A percentile compares a stretch with the other conserved stretches of the same genome.
Conservation (phyloP, 2,113 vertebrate species). For the Climacteris rufus region DNA sequence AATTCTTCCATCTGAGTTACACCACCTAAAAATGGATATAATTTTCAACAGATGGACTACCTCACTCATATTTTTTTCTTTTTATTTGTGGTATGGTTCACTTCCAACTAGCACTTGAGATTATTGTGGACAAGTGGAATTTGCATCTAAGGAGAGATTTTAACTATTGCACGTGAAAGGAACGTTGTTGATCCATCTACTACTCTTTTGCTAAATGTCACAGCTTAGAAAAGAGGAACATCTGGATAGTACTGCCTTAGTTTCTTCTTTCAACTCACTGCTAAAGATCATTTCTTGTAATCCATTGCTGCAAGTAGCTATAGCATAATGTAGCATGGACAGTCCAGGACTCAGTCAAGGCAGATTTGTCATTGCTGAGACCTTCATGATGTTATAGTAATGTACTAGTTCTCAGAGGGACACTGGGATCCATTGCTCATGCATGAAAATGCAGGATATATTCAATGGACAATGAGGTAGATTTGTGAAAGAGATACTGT, state of each 20-base stretch:
- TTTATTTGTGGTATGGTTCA: not conserved
- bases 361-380: not conserved
- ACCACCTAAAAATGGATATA: not conserved
- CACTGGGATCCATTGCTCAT: not conserved
- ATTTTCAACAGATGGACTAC: not conserved
- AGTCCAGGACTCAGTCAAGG: not conserved
- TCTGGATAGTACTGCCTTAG: not conserved
- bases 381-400: not conserved
- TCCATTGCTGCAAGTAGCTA: not conserved
- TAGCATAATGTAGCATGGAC: not conserved
- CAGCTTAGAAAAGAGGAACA: not conserved
- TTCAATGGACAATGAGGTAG: not conserved
- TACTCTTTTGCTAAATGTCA: not conserved
- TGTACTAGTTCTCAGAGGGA: not conserved
- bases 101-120: not conserved
- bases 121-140: not conserved
- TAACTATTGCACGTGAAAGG: not conserved
- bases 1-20: not conserved
- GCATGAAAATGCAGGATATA: not conserved
- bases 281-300: not conserved
- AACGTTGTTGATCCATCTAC: not conserved
- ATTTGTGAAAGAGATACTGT: not conserved
- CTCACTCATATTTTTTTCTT: not conserved
- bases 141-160: not conserved
- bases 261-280: not conserved